These are phyloP conservation scores for Yponomeuta sedellus DNA, from an alignment of 2,888 invertebrate genomes.

Conservation along the genomic window DNA sequence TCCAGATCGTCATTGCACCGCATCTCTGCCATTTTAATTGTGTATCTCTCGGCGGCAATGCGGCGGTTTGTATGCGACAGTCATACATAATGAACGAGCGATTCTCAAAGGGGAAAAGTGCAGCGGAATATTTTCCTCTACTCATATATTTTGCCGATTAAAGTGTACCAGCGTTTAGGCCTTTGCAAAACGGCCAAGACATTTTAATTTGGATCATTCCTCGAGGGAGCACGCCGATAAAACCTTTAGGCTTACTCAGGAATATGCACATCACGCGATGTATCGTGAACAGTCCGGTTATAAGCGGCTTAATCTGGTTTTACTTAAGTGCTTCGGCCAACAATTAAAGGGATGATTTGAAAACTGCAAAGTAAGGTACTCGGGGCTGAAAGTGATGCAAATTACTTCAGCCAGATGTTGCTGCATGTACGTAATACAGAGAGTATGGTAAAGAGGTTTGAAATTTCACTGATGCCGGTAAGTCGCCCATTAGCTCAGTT, in stretches of 20 bases:
- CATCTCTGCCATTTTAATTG: constrained; percentile 33
- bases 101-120: not conserved
- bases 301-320: constrained; percentile 31
- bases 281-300: constrained; percentile 24
- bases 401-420: too few relatives aligned
- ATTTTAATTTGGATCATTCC: not conserved
- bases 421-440: too few relatives aligned
- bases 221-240: not conserved
- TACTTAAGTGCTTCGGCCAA: constrained; percentile 23
- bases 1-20: constrained; percentile 14
- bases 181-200: not conserved
- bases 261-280: constrained; percentile 19
- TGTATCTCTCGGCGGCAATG: constrained; percentile 33
- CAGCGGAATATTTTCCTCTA: not conserved
- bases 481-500: too few relatives aligned
- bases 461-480: too few relatives aligned
- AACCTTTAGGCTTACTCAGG: not conserved
- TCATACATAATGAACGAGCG: constrained; percentile 17
- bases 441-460: too few relatives aligned
- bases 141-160: not conserved
- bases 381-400: too few relatives aligned
- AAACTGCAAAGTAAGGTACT: too few relatives aligned
- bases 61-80: constrained; percentile 39
- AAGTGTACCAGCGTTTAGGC: not conserved
- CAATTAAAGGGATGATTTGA: constrained; percentile 27